Evolutionary conservation across 2,888 invertebrate species (phyloP), one percentile per base, ranked within the genome.

Genomic region (Dusona sp.): DNA sequence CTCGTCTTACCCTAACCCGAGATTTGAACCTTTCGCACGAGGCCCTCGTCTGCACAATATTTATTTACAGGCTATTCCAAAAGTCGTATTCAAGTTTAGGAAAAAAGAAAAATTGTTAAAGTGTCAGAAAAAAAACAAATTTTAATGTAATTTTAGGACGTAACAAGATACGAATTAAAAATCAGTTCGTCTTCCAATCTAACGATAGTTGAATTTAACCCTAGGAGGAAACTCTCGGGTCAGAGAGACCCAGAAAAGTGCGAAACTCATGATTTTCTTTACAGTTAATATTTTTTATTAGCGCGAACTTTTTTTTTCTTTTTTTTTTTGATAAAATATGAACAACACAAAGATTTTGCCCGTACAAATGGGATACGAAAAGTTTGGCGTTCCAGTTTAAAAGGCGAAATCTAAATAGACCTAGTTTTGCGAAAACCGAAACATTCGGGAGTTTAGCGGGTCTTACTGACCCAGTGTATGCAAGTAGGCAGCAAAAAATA

Each of bases 1-100:
- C 72, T 85, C 83, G 75, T 45, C 38, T 88, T 88, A 87, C 83
- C 73, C 61, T 45, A 36, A 38, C 72, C 75, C 70, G 78, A 83
- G 75, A 61, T 81, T 83, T 16, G 45, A 77, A 42, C 61, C 19
- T 25, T 57, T 64, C 68, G 75, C 61, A 48, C 33, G 42, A 79
- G 67, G 7, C 54, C 13, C 79, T 79, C 70, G 48, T 48, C 48
- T 74, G 33, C 22, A 38, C 77, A 81, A 75, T 73, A 36, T 36
- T 61, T 75, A 29, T 45, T 38, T 68, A 68, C 38, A 38, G 29
- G 61, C 61, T 61, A 16, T 29, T 61, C 29, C 61, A 61, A 61
- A 61, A 61, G 29, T 61, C 29, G 29, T 16, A 61, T 61, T 29
- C 13, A 13, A 29, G 3, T 13, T 25, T 0, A 1, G 4, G 25